Percentiles rank a stretch among this genome's conserved stretches.
These are phyloP conservation scores for Diadema setosum DNA, from an alignment of 35 echinoderm and acorn worm genomes.

Conservation along the genomic window DNA sequence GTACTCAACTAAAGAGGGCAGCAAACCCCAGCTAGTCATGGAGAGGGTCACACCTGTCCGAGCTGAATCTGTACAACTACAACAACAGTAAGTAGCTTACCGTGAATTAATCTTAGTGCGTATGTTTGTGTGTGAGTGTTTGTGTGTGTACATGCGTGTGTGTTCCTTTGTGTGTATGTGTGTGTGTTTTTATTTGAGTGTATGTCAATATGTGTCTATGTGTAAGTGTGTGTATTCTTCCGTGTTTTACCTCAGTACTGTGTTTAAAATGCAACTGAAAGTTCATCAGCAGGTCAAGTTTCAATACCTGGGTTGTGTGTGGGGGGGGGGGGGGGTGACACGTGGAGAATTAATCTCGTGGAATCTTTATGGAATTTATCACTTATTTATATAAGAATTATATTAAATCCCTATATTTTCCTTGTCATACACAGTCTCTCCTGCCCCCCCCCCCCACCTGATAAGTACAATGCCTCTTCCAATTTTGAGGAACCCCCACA, in stretches of 20 bases:
- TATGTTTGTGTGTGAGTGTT: not conserved
- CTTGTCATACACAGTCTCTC: too few relatives aligned
- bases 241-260: not conserved
- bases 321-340: too few relatives aligned
- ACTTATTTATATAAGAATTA: too few relatives aligned
- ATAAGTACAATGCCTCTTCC: too few relatives aligned
- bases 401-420: too few relatives aligned
- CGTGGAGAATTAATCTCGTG: too few relatives aligned
- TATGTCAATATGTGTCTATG: not conserved
- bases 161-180: not conserved
- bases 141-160: not conserved
- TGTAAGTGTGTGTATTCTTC: not conserved
- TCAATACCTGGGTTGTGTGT: too few relatives aligned
- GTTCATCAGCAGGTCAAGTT: too few relatives aligned
- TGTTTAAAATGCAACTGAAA: not conserved
- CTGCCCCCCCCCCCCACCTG: too few relatives aligned
- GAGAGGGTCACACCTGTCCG: not conserved
- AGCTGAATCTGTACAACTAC: not conserved
- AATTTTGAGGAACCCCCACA: too few relatives aligned
- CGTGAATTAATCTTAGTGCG: too few relatives aligned
- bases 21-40: not conserved
- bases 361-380: too few relatives aligned
- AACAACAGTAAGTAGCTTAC: conserved; percentile 18
- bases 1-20: not conserved
- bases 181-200: not conserved